Evolutionary conservation across 2,888 invertebrate species (phyloP), one percentile per base, ranked within the genome.

Genomic region (Eristalis intricaria): DNA sequence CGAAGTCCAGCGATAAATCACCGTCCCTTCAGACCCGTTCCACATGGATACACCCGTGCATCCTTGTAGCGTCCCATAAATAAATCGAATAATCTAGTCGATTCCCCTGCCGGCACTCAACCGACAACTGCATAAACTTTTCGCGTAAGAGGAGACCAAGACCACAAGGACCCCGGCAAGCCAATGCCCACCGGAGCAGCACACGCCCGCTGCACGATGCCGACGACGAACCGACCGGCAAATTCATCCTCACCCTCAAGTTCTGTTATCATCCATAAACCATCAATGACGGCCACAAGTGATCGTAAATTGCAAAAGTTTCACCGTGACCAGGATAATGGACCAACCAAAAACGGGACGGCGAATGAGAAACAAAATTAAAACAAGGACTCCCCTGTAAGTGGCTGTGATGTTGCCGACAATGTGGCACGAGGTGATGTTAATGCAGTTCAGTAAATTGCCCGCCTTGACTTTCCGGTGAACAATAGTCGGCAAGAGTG

Each of bases 301-400:
- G 77, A 78, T 75, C 82, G 86, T 86, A 86, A 86, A 86, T 86
- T 86, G 82, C 86, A 78, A 86, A 82, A 82, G 65, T 82, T 86
- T 78, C 74, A 43, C 50, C 70, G 15, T 63, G 56, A 13, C 68
- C 43, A 35, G 19, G 38, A 63, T 50, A 68, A 58, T 38, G 60
- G 19, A 66, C 50, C 50, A 2, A 5, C 32, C 32, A 32, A 8
- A 10, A 4, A 58, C 2, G 13, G 38, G 13, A 2, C 13, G 13
- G 38, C 13, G 38, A 8, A 38, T 38, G 56, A 26, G 40, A 15
- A 77, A 68, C 10, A 40, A 74, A 84, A 79, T 75, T 84, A 70
- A 84, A 84, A 79, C 68, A 69, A 68, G 56, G 74, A 65, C 38
- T 26, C 60, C 66, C 23, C 35, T 23, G 32, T 29, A 4, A 29